These are phyloP conservation scores for Acanthurus leucopareius DNA, from an alignment of 2,797 vertebrate species.

Conservation along the genomic window DNA sequence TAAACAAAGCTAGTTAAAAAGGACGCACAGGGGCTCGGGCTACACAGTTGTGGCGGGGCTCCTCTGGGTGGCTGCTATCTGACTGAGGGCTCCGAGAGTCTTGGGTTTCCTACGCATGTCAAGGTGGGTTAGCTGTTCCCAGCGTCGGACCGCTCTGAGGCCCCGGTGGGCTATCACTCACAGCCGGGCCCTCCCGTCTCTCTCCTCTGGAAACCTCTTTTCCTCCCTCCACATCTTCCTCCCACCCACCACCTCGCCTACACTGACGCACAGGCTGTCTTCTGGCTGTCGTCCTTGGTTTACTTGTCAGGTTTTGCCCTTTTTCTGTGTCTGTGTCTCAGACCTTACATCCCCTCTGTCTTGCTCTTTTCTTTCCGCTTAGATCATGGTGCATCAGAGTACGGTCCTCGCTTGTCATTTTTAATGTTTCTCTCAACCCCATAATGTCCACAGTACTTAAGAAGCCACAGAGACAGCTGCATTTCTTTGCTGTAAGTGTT, in stretches of 20 bases:
- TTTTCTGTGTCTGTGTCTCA: constrained; percentile 49
- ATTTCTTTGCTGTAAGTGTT: constrained; percentile 31
- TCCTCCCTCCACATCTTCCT: constrained; percentile 46
- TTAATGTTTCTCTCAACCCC: constrained; percentile 48
- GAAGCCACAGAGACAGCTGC: constrained; percentile 17
- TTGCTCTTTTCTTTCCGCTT: constrained; percentile 57
- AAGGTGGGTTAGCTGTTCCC: constrained; percentile 85
- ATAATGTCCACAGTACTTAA: constrained; percentile 34
- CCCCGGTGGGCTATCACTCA: constrained; percentile 86
- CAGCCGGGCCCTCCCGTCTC: constrained; percentile 55
- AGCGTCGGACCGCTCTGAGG: constrained; percentile 67
- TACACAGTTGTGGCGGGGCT: constrained; percentile 71
- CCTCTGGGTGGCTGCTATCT: constrained; percentile 85
- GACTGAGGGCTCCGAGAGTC: constrained; percentile 73
- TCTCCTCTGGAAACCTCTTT: constrained; percentile 25
- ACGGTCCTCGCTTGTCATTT: constrained; percentile 54
- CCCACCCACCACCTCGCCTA: constrained; percentile 56
- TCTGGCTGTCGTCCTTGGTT: constrained; percentile 66
- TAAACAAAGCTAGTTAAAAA: constrained; percentile 88
- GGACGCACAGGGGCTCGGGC: constrained; percentile 72
- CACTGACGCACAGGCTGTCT: constrained; percentile 64
- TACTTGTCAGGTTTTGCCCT: constrained; percentile 61
- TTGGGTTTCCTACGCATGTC: constrained; percentile 88
- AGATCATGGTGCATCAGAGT: constrained; percentile 49
- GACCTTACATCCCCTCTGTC: constrained; percentile 42